Percentiles rank a stretch among this genome's conserved stretches.
These are phyloP conservation scores for Therioaphis trifolii DNA, from an alignment of 2,888 invertebrate species.

Conservation along the genomic window DNA sequence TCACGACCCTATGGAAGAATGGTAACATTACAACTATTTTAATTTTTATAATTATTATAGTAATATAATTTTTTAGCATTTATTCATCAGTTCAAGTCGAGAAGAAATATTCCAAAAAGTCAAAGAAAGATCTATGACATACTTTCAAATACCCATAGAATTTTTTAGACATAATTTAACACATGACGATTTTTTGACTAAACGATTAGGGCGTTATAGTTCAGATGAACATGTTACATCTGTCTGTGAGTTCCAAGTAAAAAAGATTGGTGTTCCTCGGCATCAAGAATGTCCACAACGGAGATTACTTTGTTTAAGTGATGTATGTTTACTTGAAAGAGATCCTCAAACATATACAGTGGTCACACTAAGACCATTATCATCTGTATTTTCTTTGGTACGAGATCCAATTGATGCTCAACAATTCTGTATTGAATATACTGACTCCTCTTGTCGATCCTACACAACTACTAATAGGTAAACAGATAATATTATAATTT, in stretches of 20 bases:
- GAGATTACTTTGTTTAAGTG: conserved; percentile 92
- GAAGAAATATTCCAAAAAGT: conserved; percentile 90
- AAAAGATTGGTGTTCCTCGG: conserved; percentile 85
- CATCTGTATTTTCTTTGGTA: conserved; percentile 90
- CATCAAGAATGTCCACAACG: conserved; percentile 84
- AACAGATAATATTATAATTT: neutral
- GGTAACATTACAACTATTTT: conserved; percentile 67
- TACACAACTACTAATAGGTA: conserved; percentile 93
- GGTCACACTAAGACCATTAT: conserved; percentile 83
- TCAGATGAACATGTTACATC: conserved; percentile 96
- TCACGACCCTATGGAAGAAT: conserved; percentile 91
- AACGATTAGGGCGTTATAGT: conserved; percentile 93
- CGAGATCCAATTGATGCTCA: conserved; percentile 92
- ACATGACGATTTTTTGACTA: conserved; percentile 85
- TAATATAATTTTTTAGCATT: conserved; percentile 72
- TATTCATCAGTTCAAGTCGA: conserved; percentile 87
- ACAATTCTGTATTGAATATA: conserved; percentile 92
- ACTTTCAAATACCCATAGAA: conserved; percentile 85
- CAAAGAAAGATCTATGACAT: conserved; percentile 82
- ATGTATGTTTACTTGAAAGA: conserved; percentile 93
- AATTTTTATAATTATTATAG: conserved; percentile 31
- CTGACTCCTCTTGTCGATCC: conserved; percentile 87
- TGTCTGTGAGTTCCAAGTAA: conserved; percentile 94
- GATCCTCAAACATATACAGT: conserved; percentile 97
- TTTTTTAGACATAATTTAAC: conserved; percentile 85